A percentile compares a stretch with the other conserved stretches of the same genome.
These are phyloP conservation scores for Gymnoscopelus microlampas DNA, from an alignment of 2,797 vertebrate species.

Conservation along the genomic window DNA sequence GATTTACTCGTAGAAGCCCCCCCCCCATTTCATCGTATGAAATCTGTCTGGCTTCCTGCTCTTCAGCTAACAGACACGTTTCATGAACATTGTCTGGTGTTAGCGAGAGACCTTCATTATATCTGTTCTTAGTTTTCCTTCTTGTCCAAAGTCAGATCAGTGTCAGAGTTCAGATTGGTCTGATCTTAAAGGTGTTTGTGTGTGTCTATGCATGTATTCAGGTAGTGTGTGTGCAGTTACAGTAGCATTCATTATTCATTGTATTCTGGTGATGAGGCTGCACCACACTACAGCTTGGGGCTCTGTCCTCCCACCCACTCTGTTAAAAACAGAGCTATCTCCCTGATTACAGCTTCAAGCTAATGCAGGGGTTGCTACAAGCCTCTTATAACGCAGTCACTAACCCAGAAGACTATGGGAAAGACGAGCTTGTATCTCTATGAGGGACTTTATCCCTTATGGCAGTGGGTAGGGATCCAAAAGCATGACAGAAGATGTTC, in stretches of 20 bases:
- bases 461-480: too few species aligned
- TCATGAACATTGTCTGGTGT: conserved; percentile 37
- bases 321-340: conserved; percentile 34
- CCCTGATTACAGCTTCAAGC: conserved; percentile 61
- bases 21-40: conserved; percentile 8
- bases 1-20: conserved; percentile 36
- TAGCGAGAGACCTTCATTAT: conserved; percentile 27
- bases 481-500: background rate
- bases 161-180: conserved; percentile 12
- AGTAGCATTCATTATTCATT: conserved; percentile 13
- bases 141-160: conserved; percentile 17
- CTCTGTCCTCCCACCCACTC: conserved; percentile 48
- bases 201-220: background rate
- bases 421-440: background rate
- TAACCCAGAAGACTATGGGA: conserved; percentile 23
- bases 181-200: conserved; percentile 26
- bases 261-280: conserved; percentile 20
- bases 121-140: conserved; percentile 25
- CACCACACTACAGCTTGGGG: conserved; percentile 41
- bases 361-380: conserved; percentile 36
- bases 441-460: background rate
- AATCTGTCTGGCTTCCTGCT: conserved; percentile 36
- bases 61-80: conserved; percentile 34
- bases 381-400: conserved; percentile 50
- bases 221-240: too few species aligned